Evolutionary conservation across 2,888 invertebrate genomes (phyloP), one percentile per base, ranked within the genome.

Genomic region (Trypoxylon attenuatum): DNA sequence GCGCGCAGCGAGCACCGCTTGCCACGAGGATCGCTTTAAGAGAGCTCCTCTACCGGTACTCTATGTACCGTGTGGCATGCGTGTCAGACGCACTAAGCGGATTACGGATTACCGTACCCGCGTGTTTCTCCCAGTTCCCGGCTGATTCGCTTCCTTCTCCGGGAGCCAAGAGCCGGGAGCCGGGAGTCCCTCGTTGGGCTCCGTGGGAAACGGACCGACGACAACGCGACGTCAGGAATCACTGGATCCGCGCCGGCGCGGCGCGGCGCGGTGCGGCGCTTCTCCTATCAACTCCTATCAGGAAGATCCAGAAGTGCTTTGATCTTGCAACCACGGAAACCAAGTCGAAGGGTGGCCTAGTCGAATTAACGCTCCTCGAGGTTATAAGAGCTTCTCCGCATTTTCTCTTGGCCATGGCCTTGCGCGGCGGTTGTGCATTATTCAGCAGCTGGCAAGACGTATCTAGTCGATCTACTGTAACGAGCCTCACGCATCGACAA

Each of bases 81-180:
- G 73, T 77, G 77, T 78, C 68, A 60, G 77, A 46, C 68, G 63
- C 49, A 62, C 69, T 77, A 77, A 75, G 79, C 72, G 75, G 78
- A 78, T 78, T 79, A 79, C 72, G 75, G 78, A 78, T 78, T 79
- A 79, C 54, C 66, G 66, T 58, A 59, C 21, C 10, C 38, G 16
- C 38, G 33, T 33, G 33, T 33, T 33, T 51, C 27, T 22, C 43
- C 23, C 45, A 16, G 15, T 16, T 51, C 39, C 13, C 13, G 19
- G 25, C 18, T 8, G n/a, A 15, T 60, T 55, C 50, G 60, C 61
- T 16, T 53, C 54, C 49, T 42, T 50, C 42, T 42, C 18, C 60
- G 13, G 25, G 1, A 27, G 21, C 42, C 33, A 23, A 5, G 13
- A 21, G 27, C 39, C n/a, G n/a, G n/a, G n/a, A n/a, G n/a, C n/a